Conservation (phyloP, 2,888 invertebrate species). For the Lepidocyrtinus sp. region DNA sequence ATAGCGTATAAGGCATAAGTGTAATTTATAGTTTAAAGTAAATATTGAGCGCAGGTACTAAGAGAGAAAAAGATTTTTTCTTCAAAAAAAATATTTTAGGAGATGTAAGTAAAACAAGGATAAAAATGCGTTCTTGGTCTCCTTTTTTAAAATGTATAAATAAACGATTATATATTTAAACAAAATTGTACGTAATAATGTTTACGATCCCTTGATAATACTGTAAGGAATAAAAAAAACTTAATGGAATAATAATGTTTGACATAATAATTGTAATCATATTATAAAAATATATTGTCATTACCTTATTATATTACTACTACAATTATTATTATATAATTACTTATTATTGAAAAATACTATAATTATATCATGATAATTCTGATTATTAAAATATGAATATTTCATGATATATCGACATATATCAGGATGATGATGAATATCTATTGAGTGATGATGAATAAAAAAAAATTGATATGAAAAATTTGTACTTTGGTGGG, state of each 20-base stretch:
- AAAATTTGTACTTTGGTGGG: conserved; percentile 24
- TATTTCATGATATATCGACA: conserved; percentile 11
- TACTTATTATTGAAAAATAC: conserved; percentile 16
- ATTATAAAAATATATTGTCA: background rate
- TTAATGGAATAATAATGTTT: background rate
- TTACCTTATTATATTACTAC: conserved; percentile 8
- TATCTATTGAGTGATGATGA: conserved; percentile 59
- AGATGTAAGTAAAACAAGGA: background rate
- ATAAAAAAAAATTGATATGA: conserved; percentile 59
- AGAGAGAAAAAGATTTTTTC: conserved; percentile 10
- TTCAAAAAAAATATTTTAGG: conserved; percentile 1
- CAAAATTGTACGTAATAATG: background rate
- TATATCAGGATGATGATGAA: conserved; percentile 58
- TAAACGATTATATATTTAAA: background rate
- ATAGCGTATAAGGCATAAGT: background rate
- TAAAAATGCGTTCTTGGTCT: background rate
- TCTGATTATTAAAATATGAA: conserved; percentile 14
- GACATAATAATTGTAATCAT: background rate
- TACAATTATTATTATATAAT: conserved; percentile 1
- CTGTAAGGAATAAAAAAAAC: background rate
- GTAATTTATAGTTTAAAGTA: background rate
- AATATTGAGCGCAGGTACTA: background rate
- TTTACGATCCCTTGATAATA: conserved; percentile 10
- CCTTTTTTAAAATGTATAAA: background rate
- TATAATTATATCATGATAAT: conserved; percentile 9